Evolutionary conservation across 2,113 vertebrate species (phyloP), one percentile per base, ranked within the genome.

Genomic region (Andinoacara biseriatus): DNA sequence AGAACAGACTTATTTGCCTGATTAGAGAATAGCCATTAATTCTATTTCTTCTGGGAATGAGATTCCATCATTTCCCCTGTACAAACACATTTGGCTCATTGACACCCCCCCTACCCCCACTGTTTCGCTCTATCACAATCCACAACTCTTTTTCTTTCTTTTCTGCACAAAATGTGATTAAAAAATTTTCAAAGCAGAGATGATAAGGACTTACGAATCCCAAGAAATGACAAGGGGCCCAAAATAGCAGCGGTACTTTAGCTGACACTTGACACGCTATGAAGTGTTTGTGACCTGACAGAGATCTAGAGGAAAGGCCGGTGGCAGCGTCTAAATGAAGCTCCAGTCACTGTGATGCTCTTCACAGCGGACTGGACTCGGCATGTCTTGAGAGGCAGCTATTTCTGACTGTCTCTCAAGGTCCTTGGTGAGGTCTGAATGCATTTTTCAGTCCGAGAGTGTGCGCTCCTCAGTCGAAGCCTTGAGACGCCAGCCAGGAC

Each of bases 1-100:
- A 90, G 90, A 85, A 84, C 59, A 76, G 58, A 65, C 80, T 85
- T 90, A 87, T 92, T 91, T 92, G 84, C 85, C 78, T 79, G 80
- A 87, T 91, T 92, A 77, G 87, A 90, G 78, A 18, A 75, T 38
- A 81, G 15, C 43, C 72, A 61, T 89, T 81, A 74, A 88, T 91
- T 86, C 18, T 62, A 52, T 67, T 84, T 84, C 89, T 74, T 22
- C 18, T 56, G 81, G 86, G 81, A 81, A 57, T 54, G 58, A 78
- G 84, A 84, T 82, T 81, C 46, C 78, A 58, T 87, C 82, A 83
- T 58, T 61, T 83, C 35, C 26, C 77, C 62, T 40, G 77, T 58
- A 31, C 29, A 58, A 78, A 82, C 76, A 84, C 62, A 80, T 90
- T 84, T 33, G 14, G 85, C 77, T 77, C 74, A 69, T 7, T 46